Evolutionary conservation across 2,113 vertebrate genomes (phyloP).

Genomic region (Apaloderma vittatum): DNA sequence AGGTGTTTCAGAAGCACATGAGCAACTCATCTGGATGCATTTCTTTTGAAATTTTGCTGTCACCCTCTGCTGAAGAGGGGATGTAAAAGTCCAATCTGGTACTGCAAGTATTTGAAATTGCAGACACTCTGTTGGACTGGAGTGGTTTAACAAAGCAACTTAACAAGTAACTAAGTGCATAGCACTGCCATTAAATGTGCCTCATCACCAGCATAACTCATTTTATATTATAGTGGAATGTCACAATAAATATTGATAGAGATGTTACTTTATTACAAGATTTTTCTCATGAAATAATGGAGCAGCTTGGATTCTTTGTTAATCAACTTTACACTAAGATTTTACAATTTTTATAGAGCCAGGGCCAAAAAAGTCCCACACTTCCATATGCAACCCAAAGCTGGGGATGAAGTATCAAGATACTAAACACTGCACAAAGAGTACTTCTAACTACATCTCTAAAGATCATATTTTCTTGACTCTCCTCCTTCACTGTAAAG

Average conservation of each 20-base stretch:
- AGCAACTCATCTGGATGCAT: background rate
- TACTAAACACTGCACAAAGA: background rate
- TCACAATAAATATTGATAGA: background rate
- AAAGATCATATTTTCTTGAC: background rate
- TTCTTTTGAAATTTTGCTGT: background rate
- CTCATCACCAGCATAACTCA: background rate
- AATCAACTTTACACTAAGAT: background rate
- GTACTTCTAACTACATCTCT: background rate
- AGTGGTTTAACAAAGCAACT: background rate
- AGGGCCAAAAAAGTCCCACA: background rate
- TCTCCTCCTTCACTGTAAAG: background rate
- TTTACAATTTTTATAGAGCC: background rate
- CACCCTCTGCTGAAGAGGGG: background rate
- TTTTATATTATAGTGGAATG: background rate
- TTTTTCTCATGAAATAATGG: background rate
- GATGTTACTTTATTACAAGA: background rate
- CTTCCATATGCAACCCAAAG: background rate
- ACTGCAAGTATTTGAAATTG: background rate
- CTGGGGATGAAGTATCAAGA: background rate
- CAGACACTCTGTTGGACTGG: background rate
- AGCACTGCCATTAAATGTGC: background rate
- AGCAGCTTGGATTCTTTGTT: background rate
- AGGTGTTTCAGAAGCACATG: background rate
- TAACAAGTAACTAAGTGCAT: background rate
- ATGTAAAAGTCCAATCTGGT: background rate